phyloP scores from a whole-genome alignment of 2,888 invertebrate genomes.

The Oscheius sp. region DNA sequence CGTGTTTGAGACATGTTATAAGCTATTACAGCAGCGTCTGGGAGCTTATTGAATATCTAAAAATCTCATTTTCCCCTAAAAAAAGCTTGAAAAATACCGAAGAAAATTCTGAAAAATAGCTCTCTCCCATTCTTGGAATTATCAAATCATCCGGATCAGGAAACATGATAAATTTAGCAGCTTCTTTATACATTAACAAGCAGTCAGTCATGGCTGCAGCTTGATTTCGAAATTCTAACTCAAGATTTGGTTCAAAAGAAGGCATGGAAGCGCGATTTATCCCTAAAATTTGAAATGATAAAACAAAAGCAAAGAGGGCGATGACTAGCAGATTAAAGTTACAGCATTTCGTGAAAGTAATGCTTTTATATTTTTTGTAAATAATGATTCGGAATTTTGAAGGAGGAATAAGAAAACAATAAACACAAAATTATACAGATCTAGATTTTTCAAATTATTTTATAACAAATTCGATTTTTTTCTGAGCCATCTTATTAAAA shows the following conservation, averaged over 20 bases:
- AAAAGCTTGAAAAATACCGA: conserved; percentile 24
- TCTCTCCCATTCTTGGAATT: conserved; percentile 51
- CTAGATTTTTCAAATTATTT: too few species aligned
- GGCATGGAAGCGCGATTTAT: conserved; percentile 35
- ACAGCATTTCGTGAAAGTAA: too few species aligned
- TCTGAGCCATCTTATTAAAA: too few species aligned
- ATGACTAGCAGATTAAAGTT: too few species aligned
- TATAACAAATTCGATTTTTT: too few species aligned
- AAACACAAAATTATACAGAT: too few species aligned
- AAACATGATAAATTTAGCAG: conserved; percentile 56
- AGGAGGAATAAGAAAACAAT: too few species aligned
- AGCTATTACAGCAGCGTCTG: conserved; percentile 46
- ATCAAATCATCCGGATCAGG: conserved; percentile 62
- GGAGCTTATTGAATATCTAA: conserved; percentile 45
- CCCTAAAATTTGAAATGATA: neutral
- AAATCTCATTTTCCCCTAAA: neutral
- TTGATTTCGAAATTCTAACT: conserved; percentile 66
- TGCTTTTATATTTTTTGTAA: too few species aligned
- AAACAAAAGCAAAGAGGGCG: too few species aligned
- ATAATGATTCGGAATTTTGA: too few species aligned
- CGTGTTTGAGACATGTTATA: conserved; percentile 48
- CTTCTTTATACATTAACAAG: conserved; percentile 60
- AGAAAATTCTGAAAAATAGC: conserved; percentile 57
- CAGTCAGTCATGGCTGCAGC: conserved; percentile 66
- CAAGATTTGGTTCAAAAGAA: conserved; percentile 58